Conservation (phyloP, 2,888 invertebrate species). For the Drosophila antonietae region DNA sequence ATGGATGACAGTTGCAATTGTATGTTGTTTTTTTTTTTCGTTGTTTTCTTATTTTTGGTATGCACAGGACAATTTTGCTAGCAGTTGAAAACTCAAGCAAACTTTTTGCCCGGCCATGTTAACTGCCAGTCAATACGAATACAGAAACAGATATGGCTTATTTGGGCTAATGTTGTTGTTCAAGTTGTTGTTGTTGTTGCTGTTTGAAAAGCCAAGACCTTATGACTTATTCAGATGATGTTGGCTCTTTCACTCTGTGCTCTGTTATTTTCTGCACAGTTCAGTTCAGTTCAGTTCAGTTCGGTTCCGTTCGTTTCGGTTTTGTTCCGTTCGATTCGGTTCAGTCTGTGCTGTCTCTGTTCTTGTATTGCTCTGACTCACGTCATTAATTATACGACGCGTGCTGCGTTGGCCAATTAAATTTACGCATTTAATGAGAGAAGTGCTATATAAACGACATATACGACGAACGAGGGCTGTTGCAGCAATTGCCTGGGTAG, state of each 20-base stretch:
- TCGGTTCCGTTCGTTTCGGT: not conserved
- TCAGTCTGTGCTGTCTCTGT: conserved; percentile 14
- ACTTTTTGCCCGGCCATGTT: conserved; percentile 76
- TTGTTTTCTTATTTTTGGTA: conserved; percentile 63
- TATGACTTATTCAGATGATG: conserved; percentile 79
- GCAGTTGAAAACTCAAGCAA: conserved; percentile 65
- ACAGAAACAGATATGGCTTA: conserved; percentile 78
- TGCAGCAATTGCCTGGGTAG: conserved; percentile 6
- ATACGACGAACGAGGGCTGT: conserved; percentile 38
- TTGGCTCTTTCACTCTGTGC: conserved; percentile 35
- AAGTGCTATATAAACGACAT: conserved; percentile 43
- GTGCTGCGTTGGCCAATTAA: conserved; percentile 73
- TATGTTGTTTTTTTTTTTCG: conserved; percentile 42
- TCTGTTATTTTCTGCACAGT: conserved; percentile 11
- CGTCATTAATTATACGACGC: conserved; percentile 75
- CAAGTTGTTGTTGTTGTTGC: conserved; percentile 22
- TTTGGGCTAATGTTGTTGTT: conserved; percentile 52
- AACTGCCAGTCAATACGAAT: conserved; percentile 79
- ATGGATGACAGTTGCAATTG: conserved; percentile 46
- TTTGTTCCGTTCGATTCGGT: not conserved
- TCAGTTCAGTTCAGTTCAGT: conserved; percentile 1
- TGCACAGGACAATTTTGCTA: conserved; percentile 69
- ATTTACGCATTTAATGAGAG: conserved; percentile 76
- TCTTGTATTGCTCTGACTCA: conserved; percentile 39
- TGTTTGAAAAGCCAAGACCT: conserved; percentile 66